phyloP scores from a whole-genome alignment of 1,140 invertebrate species.

The Bombus terrestris region DNA sequence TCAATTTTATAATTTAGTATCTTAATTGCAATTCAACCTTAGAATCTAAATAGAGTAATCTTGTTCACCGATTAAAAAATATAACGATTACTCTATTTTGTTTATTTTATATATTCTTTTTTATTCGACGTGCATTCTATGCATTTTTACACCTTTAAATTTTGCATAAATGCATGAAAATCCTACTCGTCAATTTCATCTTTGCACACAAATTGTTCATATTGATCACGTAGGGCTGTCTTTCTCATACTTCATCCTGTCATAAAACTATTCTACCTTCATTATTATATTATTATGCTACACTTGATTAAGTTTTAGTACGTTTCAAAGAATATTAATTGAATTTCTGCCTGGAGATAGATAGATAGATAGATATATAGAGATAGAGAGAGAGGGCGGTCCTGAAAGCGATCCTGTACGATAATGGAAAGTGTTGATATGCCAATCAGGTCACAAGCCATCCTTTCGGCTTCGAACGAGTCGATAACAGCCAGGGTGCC shows the following conservation, averaged over 20 bases:
- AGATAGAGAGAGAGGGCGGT: background rate
- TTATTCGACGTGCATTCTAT: too few species aligned
- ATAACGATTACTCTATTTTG: too few species aligned
- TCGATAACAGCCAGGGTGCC: constrained; percentile 26
- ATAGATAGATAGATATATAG: background rate
- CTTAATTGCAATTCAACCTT: too few species aligned
- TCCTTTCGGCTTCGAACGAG: constrained; percentile 18
- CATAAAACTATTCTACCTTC: too few species aligned
- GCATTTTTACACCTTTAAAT: too few species aligned
- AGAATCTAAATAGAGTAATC: too few species aligned
- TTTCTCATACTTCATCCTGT: background rate
- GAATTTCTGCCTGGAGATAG: background rate
- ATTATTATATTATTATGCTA: background rate
- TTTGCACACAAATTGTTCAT: too few species aligned
- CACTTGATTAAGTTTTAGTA: background rate
- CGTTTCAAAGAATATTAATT: background rate
- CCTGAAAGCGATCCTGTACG: background rate
- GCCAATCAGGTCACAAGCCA: background rate
- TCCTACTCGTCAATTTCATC: too few species aligned
- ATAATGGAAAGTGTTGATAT: constrained; percentile 5
- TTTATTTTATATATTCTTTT: too few species aligned
- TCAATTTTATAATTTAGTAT: too few species aligned
- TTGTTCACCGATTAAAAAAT: too few species aligned
- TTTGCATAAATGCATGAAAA: too few species aligned
- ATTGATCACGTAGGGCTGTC: background rate